Evolutionary conservation across 2,888 invertebrate species (phyloP).

Genomic region (Hypomecis atomaria): DNA sequence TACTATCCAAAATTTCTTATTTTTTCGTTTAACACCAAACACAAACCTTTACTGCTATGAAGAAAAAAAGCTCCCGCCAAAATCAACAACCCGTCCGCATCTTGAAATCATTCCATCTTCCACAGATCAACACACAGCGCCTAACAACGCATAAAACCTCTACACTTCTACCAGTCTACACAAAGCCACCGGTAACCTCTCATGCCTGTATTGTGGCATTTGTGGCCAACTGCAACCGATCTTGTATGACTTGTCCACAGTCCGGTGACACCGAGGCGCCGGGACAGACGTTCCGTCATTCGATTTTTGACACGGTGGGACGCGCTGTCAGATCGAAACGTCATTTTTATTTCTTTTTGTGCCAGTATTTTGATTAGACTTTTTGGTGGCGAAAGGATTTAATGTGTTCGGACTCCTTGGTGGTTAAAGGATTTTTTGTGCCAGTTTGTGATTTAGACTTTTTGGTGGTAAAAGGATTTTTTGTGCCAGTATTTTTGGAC

Average conservation of each 20-base stretch:
- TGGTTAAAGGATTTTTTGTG: conserved; percentile 17
- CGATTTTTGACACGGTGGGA: conserved; percentile 47
- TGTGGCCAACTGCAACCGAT: conserved; percentile 26
- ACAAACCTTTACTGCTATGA: no score
- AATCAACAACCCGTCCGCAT: no score
- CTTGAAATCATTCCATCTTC: no score
- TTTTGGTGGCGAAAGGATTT: conserved; percentile 22
- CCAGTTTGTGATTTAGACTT: background rate
- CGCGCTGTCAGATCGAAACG: conserved; percentile 42
- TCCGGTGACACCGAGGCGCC: conserved; percentile 56
- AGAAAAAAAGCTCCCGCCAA: conserved; percentile 9
- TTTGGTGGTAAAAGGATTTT: background rate
- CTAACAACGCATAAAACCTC: background rate
- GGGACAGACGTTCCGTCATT: conserved; percentile 50
- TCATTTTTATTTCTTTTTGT: conserved; percentile 30
- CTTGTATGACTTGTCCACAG: conserved; percentile 45
- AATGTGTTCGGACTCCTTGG: conserved; percentile 24
- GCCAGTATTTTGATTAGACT: conserved; percentile 16
- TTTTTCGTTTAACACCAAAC: no score
- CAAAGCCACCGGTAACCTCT: background rate
- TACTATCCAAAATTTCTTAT: no score
- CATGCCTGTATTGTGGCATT: background rate
- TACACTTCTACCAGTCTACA: background rate
- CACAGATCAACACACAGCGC: background rate
- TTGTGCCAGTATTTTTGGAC: background rate